Base-by-base conservation (phyloP, 2,113 vertebrate species). In the Chionis minor region DNA sequence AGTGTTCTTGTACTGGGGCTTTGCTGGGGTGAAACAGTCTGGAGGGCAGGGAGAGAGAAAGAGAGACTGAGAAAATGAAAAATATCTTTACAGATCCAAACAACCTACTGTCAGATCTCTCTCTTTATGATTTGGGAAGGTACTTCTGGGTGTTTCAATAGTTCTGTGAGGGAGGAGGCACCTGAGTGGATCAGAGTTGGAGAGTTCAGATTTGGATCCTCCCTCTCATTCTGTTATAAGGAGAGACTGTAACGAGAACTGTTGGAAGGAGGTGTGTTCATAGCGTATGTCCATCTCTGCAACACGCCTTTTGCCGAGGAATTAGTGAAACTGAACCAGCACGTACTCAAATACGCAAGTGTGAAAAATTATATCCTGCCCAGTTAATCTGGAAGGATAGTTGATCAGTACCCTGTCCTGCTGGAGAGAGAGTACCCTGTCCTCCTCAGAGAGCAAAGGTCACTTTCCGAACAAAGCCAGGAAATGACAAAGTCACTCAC, bases 341-440 rank as follows among this genome's bases (percentile, higher is more conserved):
- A 52, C 0, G 0, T 69, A 24, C 20, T 45, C 58, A 52, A n/a
- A 30, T 45, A 32, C 3, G 26, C 13, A 30, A 33, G 24, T 9
- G 45, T 78, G 73, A 55, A 74, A 49, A 72, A 8, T 11, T 8
- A 14, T 4, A 2, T 27, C 58, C 81, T 55, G 67, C 32, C 54
- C 24, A 33, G 32, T 44, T 62, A 70, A 49, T 55, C 38, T 66
- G 61, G 45, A 38, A 44, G n/a, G 52, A 33, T 1, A 42, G 44
- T 54, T 66, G 59, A 56, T 65, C 79, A 61, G 82, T 22, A 19
- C 33, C 47, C 58, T 58, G 51, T 9, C 67, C 55, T 88, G 49
- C 42, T 87, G 66, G 19, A 9, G 38, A 38, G 38, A 38, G 38
- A 38, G 38, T 38, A 38, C 38, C 38, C 38, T n/a, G 38, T 38